Conservation (phyloP, 1,140 invertebrate species). For the Atta texana region DNA sequence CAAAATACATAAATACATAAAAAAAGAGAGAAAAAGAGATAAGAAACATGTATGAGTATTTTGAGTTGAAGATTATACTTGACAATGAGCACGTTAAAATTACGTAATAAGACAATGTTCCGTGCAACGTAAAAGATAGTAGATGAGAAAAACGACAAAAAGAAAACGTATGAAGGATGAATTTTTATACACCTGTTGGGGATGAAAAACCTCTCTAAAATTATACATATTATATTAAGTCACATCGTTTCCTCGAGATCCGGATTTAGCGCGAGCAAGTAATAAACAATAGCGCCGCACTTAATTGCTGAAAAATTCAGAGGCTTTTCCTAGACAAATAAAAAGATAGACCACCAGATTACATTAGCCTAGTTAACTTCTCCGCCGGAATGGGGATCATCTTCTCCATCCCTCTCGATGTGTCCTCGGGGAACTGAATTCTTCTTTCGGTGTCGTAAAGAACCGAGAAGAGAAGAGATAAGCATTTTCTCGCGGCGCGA, state of each 20-base stretch:
- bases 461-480: slow-evolving; percentile 34
- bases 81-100: slow-evolving; percentile 1
- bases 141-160: not conserved
- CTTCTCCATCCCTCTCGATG: not conserved
- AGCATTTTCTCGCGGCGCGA: not conserved
- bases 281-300: slow-evolving; percentile 30
- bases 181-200: slow-evolving; percentile 1
- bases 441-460: slow-evolving; percentile 44
- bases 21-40: not conserved
- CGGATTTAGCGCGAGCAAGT: not conserved
- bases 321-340: slow-evolving; percentile 13
- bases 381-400: not conserved
- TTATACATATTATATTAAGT: slow-evolving; percentile 13
- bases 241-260: not conserved
- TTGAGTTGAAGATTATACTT: slow-evolving; percentile 8
- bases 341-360: slow-evolving; percentile 45
- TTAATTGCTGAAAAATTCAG: slow-evolving; percentile 36
- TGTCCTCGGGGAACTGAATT: slow-evolving; percentile 29
- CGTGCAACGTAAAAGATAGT: not conserved
- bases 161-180: not conserved
- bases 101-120: slow-evolving; percentile 30
- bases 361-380: slow-evolving; percentile 46
- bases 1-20: too few relatives aligned
- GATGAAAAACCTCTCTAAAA: not conserved
- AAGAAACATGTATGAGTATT: not conserved